Conservation (phyloP, 2,113 vertebrate genomes). For the Ahaetulla prasina region DNA sequence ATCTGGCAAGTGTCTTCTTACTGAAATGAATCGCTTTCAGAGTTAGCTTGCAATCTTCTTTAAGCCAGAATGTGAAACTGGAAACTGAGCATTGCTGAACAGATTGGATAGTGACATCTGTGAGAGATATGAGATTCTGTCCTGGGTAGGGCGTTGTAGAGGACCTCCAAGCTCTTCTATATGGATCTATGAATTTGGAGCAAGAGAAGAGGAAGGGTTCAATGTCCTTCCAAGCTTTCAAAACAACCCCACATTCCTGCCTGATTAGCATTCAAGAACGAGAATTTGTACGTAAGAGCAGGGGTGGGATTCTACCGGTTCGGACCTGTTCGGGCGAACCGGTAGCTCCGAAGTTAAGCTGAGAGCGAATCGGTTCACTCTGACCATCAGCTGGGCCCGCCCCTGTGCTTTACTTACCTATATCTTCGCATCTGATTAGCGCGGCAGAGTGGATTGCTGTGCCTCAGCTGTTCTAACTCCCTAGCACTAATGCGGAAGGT, state of each 20-base stretch:
- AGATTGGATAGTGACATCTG: neutral
- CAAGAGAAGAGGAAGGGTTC: neutral
- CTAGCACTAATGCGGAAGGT: too few relatives aligned
- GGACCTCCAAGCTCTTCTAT: neutral
- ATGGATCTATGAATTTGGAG: neutral
- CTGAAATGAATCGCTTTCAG: neutral
- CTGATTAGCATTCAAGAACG: neutral
- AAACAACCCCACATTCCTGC: neutral
- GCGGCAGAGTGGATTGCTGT: too few relatives aligned
- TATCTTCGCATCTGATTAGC: too few relatives aligned
- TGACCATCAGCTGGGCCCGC: too few relatives aligned
- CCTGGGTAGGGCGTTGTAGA: neutral
- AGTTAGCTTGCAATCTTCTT: neutral
- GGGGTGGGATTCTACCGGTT: too few relatives aligned
- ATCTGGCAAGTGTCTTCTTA: neutral
- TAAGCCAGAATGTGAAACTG: neutral
- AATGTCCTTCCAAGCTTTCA: neutral
- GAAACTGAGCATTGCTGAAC: neutral
- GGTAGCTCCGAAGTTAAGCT: too few relatives aligned
- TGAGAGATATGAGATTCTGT: neutral
- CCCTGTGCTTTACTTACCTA: too few relatives aligned
- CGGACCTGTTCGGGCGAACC: too few relatives aligned
- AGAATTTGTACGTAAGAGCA: neutral
- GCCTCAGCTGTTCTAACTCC: too few relatives aligned
- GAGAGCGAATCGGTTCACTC: too few relatives aligned